Evolutionary conservation across 23 tunicate species (phyloP).

Genomic region (Trididemnum clinides): DNA sequence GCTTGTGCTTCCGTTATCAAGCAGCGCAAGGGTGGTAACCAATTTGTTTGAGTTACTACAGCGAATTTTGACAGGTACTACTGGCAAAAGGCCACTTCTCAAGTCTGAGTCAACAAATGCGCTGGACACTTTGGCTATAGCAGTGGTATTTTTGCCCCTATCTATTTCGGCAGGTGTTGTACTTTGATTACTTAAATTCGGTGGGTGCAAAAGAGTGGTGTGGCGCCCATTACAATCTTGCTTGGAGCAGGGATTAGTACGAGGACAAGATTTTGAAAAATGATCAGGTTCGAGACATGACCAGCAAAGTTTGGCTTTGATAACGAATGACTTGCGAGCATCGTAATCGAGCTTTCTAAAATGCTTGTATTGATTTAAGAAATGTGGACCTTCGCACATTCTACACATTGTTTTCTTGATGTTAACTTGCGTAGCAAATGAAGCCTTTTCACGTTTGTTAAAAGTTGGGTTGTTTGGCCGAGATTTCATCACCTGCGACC

Average conservation of each 20-base stretch:
- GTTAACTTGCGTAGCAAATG: too few relatives aligned
- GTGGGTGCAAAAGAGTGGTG: slow-evolving; percentile 48
- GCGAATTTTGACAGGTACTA: slow-evolving; percentile 16
- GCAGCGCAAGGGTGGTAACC: slow-evolving; percentile 8
- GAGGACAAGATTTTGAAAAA: background rate
- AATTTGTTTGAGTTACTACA: background rate
- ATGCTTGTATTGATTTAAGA: too few relatives aligned
- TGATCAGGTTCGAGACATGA: background rate
- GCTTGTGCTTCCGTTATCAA: slow-evolving; percentile 17
- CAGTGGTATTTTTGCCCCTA: background rate
- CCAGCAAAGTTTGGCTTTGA: too few relatives aligned
- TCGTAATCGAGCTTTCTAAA: too few relatives aligned
- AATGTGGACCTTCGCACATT: background rate
- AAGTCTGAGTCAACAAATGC: slow-evolving; percentile 9
- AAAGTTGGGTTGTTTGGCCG: background rate
- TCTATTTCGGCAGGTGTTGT: background rate
- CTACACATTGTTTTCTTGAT: background rate
- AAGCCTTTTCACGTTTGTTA: background rate
- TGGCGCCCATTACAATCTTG: slow-evolving; percentile 33
- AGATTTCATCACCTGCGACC: background rate
- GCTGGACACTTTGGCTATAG: background rate
- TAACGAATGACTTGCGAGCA: too few relatives aligned
- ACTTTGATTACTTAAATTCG: background rate
- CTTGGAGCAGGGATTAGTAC: slow-evolving; percentile 19
- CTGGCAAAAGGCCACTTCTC: background rate